These are phyloP conservation scores for Antitype chi DNA, from an alignment of 2,888 invertebrate genomes.

Conservation along the genomic window DNA sequence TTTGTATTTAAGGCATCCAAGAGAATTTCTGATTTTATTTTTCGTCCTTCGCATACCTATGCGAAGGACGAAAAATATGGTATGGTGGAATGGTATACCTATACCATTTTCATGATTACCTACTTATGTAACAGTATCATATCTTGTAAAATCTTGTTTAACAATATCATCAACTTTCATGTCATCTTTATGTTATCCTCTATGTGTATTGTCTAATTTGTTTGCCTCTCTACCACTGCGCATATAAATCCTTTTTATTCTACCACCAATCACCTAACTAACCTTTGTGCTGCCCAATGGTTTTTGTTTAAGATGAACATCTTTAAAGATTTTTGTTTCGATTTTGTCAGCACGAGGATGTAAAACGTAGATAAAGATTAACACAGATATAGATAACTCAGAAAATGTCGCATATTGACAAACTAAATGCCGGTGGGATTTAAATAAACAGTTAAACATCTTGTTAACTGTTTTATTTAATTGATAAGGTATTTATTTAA, in stretches of 20 bases:
- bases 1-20: neutral
- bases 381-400: neutral
- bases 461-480: neutral
- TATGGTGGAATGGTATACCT: neutral
- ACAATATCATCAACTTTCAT: no score
- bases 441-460: neutral
- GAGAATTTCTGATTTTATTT: neutral
- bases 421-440: neutral
- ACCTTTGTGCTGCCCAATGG: neutral
- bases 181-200: neutral
- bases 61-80: no score
- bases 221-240: neutral
- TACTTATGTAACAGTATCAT: neutral
- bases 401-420: neutral
- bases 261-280: neutral
- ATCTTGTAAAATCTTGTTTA: neutral
- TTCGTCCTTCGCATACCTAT: neutral
- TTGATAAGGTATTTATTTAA: conserved; percentile 9
- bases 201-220: neutral
- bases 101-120: neutral
- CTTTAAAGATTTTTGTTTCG: neutral
- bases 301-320: neutral
- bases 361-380: neutral
- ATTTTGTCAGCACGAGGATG: neutral
- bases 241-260: neutral